Evolutionary conservation across 1,140 invertebrate genomes (phyloP).

Genomic region (Paraescarpia echinospica): DNA sequence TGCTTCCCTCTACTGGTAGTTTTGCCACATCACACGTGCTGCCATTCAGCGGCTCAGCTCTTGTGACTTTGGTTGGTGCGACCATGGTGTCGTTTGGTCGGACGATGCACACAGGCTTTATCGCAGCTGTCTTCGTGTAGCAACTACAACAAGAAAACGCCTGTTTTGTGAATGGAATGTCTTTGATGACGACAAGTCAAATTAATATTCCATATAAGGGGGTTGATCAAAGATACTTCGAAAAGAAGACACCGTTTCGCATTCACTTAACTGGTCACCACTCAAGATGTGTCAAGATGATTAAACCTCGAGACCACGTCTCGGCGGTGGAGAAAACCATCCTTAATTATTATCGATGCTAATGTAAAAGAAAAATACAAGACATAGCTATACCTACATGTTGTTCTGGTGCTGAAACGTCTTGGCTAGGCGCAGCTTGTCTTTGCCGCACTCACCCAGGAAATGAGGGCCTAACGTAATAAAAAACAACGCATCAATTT

Average conservation of each 20-base stretch:
- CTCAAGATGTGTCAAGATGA: background rate
- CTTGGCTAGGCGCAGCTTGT: background rate
- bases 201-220: background rate
- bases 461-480: background rate
- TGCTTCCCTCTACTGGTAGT: background rate
- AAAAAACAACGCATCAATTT: background rate
- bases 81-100: background rate
- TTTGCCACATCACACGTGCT: background rate
- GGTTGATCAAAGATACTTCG: background rate
- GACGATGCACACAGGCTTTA: background rate
- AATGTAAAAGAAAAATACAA: background rate
- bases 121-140: background rate
- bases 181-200: background rate
- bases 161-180: background rate
- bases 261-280: background rate
- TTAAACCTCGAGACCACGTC: too few species aligned
- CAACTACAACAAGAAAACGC: background rate
- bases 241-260: background rate
- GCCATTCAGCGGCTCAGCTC: background rate
- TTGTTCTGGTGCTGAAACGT: background rate
- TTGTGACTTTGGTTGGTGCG: background rate
- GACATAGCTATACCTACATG: background rate
- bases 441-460: background rate
- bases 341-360: background rate
- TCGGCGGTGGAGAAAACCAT: background rate